Evolutionary conservation across 2,797 vertebrate genomes (phyloP), one percentile per base, ranked within the genome.

Genomic region (Pampus argenteus): DNA sequence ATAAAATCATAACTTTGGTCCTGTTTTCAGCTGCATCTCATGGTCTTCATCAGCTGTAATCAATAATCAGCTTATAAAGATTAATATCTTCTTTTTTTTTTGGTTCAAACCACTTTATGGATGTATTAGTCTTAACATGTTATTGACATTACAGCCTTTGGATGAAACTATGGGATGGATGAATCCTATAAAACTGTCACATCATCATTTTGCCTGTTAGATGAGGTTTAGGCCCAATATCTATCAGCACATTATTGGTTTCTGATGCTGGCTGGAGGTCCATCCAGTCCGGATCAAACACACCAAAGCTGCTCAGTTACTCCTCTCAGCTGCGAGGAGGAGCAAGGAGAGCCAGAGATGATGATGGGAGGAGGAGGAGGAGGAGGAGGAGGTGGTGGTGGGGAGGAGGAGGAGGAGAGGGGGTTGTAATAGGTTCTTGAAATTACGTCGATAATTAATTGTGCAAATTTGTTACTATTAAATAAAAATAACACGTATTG

Each of bases 401-500:
- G 34, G 9, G 70, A 13, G 40, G 57, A 14, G 31, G 14, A 23
- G 28, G 14, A 5, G 31, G 29, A 23, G 22, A 23, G 22, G 14
- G 29, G 91, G 88, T 13, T 49, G 45, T 81, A 76, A 71, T 73
- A 45, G 95, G 90, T 96, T 95, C 95, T 96, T 95, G 93, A 96
- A 97, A 95, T 94, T 92, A 95, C 89, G 89, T 94, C 88, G 92
- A 95, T 96, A 97, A 96, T 97, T 96, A 97, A 97, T 96, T 96
- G 95, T 93, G 95, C 95, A 95, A 96, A 96, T 96, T 95, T 96
- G 95, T 97, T 97, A 95, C 95, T 95, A 96, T 96, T 97, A 96
- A 98, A 96, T 96, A 81, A 95, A 96, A 97, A 96, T 95, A 96
- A 95, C 92, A 94, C 92, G 92, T 96, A 95, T 94, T 95, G 95